Percentiles rank a stretch among this genome's conserved stretches.
Conservation (phyloP, 2,888 invertebrate species). For the Melanargia galathea region DNA sequence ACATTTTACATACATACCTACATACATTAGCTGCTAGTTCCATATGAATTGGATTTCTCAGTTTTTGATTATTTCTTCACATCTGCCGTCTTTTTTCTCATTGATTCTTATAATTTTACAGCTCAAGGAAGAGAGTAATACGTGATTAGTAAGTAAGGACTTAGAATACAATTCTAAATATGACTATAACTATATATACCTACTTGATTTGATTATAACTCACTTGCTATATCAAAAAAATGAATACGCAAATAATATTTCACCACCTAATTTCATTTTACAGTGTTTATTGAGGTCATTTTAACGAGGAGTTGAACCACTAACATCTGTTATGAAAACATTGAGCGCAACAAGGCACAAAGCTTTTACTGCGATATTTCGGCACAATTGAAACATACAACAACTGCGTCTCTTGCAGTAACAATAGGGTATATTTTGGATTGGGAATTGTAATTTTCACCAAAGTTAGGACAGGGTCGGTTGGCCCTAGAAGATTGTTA, state of each 20-base stretch:
- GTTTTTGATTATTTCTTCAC: no score
- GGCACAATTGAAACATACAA: conserved; percentile 22
- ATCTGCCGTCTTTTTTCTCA: no score
- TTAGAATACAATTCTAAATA: no score
- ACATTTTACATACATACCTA: no score
- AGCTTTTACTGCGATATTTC: conserved; percentile 32
- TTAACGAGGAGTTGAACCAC: conserved; percentile 36
- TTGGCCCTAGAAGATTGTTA: conserved; percentile 32
- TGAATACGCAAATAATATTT: background rate
- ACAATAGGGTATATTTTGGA: conserved; percentile 29
- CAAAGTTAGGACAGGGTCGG: conserved; percentile 26
- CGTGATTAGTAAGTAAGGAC: no score
- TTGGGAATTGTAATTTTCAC: conserved; percentile 23
- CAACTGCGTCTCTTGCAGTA: conserved; percentile 21
- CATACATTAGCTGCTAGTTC: no score
- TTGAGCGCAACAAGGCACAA: conserved; percentile 38
- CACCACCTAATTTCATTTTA: conserved; percentile 11
- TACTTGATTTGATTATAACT: no score
- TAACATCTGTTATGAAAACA: conserved; percentile 39
- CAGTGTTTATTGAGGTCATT: conserved; percentile 34
- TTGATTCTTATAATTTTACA: no score
- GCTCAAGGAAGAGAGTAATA: no score
- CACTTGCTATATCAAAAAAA: no score
- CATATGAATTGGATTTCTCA: no score
- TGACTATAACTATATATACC: no score